A percentile compares a stretch with the other conserved stretches of the same genome.
Evolutionary conservation across 2,888 invertebrate species (phyloP).

Genomic region (Eilema caniola): DNA sequence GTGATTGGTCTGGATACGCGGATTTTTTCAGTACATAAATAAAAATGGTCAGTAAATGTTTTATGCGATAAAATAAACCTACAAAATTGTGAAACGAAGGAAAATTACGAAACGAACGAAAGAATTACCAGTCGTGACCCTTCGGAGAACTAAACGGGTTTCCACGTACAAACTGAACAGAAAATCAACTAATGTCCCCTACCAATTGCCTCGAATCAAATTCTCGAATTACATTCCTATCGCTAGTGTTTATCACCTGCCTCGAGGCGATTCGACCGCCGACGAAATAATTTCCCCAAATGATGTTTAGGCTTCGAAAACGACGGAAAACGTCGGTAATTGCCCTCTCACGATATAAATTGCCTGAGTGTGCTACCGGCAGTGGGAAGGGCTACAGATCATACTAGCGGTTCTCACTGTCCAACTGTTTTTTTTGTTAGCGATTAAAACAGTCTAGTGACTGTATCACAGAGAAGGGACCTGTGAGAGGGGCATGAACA

Average conservation of each 20-base stretch:
- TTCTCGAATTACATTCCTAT: slow-evolving; percentile 45
- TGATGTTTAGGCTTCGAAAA: slow-evolving; percentile 76
- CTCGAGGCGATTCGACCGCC: slow-evolving; percentile 61
- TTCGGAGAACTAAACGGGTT: slow-evolving; percentile 18
- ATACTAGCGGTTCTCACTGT: slow-evolving; percentile 58
- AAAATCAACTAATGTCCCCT: slow-evolving; percentile 34
- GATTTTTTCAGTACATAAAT: no score
- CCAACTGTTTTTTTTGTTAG: background rate
- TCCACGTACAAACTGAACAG: slow-evolving; percentile 21
- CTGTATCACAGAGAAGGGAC: no score
- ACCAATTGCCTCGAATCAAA: slow-evolving; percentile 47
- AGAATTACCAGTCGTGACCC: background rate
- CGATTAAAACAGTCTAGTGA: no score
- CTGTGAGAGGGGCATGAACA: no score
- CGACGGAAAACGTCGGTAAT: slow-evolving; percentile 77
- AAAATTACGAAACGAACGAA: background rate
- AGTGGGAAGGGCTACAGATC: slow-evolving; percentile 64
- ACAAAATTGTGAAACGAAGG: background rate
- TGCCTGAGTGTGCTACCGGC: slow-evolving; percentile 80
- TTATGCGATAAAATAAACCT: background rate
- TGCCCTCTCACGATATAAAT: slow-evolving; percentile 81
- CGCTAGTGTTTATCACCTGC: slow-evolving; percentile 59
- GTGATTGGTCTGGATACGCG: no score
- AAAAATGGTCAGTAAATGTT: no score
- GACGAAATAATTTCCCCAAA: slow-evolving; percentile 77